Evolutionary conservation across 2,888 invertebrate species (phyloP), one percentile per base, ranked within the genome.

Genomic region (Ormyrus nitidulus): DNA sequence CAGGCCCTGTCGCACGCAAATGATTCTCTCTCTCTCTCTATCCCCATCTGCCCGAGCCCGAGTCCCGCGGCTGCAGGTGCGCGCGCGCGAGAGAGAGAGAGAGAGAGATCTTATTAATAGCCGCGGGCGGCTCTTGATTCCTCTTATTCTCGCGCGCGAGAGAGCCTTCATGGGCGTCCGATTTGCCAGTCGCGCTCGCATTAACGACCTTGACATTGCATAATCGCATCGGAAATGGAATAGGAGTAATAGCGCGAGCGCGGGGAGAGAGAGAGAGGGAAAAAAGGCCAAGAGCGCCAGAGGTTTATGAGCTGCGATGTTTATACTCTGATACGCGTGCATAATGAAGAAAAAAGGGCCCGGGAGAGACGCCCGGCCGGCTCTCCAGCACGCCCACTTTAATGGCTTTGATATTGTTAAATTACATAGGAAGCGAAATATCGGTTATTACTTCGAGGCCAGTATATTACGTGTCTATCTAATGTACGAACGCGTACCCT

Each of bases 201-300:
- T 79, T 68, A 64, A 71, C 79, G 75, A 66, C 79, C 79, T 79
- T 75, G 79, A 75, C 75, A 71, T 66, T 71, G 75, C 75, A 68
- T 78, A 78, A 73, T 61, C 77, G 64, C 70, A 10, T 53, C 64
- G 65, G n/a, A 58, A 71, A 48, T 34, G 46, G 54, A 72, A 44
- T 54, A 19, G 11, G 64, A 54, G 53, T 19, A 68, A 44, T n/a
- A 13, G 10, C 19, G 10, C 3, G 9, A 9, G 8, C 66, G 68
- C 19, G 19, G 34, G 3, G 34, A 2, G 2, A 34, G 34, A 0
- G 34, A 34, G 34, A 34, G 34, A 34, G 34, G 34, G 34, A 34
- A 34, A 34, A 34, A 34, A 34, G 34, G 34, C 34, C 3, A 4
- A 34, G 34, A 34, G 34, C 34, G 34, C 34, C 34, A 34, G 34